phyloP scores from a whole-genome alignment of 2,797 vertebrate genomes.

The Enteromius mattozi region DNA sequence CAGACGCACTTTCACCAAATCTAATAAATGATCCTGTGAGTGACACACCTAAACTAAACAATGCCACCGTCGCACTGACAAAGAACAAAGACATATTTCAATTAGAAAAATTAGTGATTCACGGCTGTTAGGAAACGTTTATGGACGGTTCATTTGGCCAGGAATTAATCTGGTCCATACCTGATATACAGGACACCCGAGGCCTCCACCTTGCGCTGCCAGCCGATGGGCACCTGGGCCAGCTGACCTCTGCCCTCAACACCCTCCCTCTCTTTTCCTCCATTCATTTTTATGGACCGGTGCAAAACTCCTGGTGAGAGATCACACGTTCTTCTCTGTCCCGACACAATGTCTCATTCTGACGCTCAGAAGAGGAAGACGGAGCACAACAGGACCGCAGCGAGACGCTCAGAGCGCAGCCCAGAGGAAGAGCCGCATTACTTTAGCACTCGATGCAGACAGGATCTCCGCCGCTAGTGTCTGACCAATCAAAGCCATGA shows the following conservation, averaged over 20 bases:
- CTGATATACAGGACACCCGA: constrained; percentile 91
- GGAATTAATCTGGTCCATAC: constrained; percentile 68
- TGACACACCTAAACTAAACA: neutral
- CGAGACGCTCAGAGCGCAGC: constrained; percentile 81
- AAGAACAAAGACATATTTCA: neutral
- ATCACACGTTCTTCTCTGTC: constrained; percentile 90
- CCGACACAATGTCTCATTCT: constrained; percentile 85
- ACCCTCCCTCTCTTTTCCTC: constrained; percentile 94
- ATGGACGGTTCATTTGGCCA: neutral
- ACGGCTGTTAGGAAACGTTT: neutral
- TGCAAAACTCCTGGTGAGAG: constrained; percentile 86
- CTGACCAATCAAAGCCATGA: constrained; percentile 66
- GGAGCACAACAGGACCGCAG: constrained; percentile 67
- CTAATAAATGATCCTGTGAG: neutral
- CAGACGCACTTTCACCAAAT: neutral
- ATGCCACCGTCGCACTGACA: neutral
- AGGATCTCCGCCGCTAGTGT: constrained; percentile 85
- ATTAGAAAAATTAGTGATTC: neutral
- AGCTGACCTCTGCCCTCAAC: constrained; percentile 87
- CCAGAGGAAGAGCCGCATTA: constrained; percentile 87
- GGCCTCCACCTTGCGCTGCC: constrained; percentile 91
- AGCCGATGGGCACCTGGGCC: constrained; percentile 96
- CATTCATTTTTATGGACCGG: constrained; percentile 98
- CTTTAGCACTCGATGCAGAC: constrained; percentile 70
- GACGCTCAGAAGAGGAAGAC: constrained; percentile 82